Percentiles rank a stretch among this genome's conserved stretches.
These are phyloP conservation scores for Actinemys pallida DNA, from an alignment of 2,113 vertebrate genomes.

Conservation along the genomic window DNA sequence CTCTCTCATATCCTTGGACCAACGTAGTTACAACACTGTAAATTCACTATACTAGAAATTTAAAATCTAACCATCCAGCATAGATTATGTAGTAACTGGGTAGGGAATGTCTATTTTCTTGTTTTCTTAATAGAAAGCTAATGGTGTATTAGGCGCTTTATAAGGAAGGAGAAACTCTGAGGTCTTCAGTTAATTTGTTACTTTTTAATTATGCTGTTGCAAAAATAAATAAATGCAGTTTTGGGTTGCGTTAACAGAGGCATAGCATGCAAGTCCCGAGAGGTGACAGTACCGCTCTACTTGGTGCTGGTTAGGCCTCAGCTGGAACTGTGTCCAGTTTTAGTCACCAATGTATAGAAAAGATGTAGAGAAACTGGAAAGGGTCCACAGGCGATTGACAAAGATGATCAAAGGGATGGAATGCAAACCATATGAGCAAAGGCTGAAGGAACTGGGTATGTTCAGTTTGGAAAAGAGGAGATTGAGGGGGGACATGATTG, in stretches of 20 bases:
- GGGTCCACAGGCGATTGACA: neutral
- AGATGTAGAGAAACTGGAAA: neutral
- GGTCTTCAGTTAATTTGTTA: neutral
- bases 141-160: neutral
- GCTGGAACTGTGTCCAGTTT: neutral
- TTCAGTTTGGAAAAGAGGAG: neutral
- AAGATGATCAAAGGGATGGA: neutral
- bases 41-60: neutral
- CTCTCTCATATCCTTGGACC: neutral
- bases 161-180: neutral
- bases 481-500: neutral
- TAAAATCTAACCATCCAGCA: neutral
- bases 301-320: neutral
- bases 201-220: neutral
- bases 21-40: neutral
- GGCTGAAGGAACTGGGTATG: neutral
- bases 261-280: neutral
- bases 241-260: neutral
- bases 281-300: neutral
- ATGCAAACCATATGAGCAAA: neutral
- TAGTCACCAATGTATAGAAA: neutral
- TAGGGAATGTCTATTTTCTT: neutral
- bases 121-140: neutral
- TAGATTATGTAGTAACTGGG: neutral
- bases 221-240: neutral